Evolutionary conservation across 1,140 invertebrate genomes (phyloP), one percentile per base, ranked within the genome.

Genomic region (Parapsyche elsis): DNA sequence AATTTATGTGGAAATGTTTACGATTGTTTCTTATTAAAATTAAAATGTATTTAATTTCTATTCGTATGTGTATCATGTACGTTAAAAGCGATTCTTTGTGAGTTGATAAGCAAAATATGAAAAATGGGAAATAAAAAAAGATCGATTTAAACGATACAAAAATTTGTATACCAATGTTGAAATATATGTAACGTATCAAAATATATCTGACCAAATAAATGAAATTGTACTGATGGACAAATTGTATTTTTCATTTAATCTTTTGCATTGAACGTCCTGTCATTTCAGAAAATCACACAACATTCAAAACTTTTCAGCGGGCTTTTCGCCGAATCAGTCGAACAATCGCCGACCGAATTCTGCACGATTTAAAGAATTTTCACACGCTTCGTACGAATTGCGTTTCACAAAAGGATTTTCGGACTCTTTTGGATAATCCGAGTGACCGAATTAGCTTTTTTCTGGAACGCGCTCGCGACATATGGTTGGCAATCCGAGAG

Each of bases 111-210:
- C 30, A 53, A 53, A 53, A 53, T 53, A 5, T 53, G 1, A 53
- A 53, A 14, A 53, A 53, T 53, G 49, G 12, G 12, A 53, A 53
- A 53, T 38, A 38, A 7, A 53, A 53, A 53, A 53, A 14, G 16
- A 14, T 53, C 49, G 16, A 53, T 53, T 53, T 16, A 53, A 16
- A 53, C 12, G 49, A 53, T 38, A 38, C 30, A 61, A 61, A n/a
- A 61, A 61, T 26, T 26, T 67, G 64, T 67, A 67, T 67, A 67
- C 64, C 64, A 23, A 67, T 67, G 64, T 67, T 67, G 24, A 67
- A 67, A 67, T 67, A 57, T 38, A 78, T 78, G 76, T 78, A 78
- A 78, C 64, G 45, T 78, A 78, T 78, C 76, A 78, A 78, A 64
- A 78, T 78, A 71, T 78, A 78, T 78, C 64, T 70, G 76, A 78